These are phyloP conservation scores for Drosophila repleta DNA, from an alignment of 1,140 invertebrate genomes.

Conservation along the genomic window DNA sequence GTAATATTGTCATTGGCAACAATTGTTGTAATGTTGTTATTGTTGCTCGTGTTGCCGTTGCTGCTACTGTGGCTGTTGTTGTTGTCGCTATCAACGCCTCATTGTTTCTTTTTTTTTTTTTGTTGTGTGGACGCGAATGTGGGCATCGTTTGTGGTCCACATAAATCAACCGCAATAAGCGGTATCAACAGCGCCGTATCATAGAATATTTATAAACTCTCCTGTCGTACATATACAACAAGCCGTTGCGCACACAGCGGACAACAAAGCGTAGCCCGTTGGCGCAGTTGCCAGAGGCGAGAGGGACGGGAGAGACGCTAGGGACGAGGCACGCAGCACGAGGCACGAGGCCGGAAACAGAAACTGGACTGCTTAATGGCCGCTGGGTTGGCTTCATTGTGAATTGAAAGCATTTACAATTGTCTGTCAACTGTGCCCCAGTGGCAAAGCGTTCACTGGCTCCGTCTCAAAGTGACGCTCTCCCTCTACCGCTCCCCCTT, in stretches of 20 bases:
- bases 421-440: slow-evolving; percentile 28
- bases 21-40: slow-evolving; percentile 14
- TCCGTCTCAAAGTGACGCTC: not conserved
- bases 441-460: slow-evolving; percentile 1
- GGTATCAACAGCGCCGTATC: slow-evolving; percentile 52
- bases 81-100: slow-evolving; percentile 42
- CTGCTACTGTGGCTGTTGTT: slow-evolving; percentile 14
- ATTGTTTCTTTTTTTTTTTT: slow-evolving; percentile 16
- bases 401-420: slow-evolving; percentile 43
- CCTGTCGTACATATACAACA: not conserved
- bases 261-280: slow-evolving; percentile 5
- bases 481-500: not conserved
- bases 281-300: not conserved
- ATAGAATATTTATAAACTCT: slow-evolving; percentile 73
- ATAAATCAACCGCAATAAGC: slow-evolving; percentile 75
- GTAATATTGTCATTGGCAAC: slow-evolving; percentile 17
- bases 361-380: slow-evolving; percentile 15
- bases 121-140: not conserved
- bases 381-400: slow-evolving; percentile 30
- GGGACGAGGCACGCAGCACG: not conserved
- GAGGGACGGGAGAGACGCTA: not conserved
- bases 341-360: not conserved
- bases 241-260: slow-evolving; percentile 5
- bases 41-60: slow-evolving; percentile 23
- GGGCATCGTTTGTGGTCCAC: slow-evolving; percentile 34